Base-by-base conservation (phyloP, 2,888 invertebrate species). In the Chrysopilus asiliformis region DNA sequence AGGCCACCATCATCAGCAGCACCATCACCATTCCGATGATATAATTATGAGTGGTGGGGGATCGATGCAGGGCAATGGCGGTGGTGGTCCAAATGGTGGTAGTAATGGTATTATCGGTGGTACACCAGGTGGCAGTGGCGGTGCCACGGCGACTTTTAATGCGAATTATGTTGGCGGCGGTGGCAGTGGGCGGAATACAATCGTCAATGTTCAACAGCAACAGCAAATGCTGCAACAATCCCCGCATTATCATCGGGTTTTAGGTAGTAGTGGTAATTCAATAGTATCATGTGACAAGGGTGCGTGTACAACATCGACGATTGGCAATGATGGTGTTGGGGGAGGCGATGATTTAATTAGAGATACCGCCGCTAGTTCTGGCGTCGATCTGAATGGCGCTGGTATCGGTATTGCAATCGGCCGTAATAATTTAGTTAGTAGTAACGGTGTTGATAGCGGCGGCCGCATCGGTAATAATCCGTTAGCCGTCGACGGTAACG, bases 1-100 rank as follows among this genome's bases (percentile, higher is more conserved):
- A n/a, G 32, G 29, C 13, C 26, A 27, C 47, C 51, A 53, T 18
- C 53, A 55, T 34, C 52, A 53, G 39, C 56, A 56, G 42, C 55
- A 55, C 44, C 58, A 57, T 42, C 56, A 57, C 47, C 52, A 56
- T 34, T 58, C 58, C 3, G 58, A 57, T 44, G 58, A 59, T 25
- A 58, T 59, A 41, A 56, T 58, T 29, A 48, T 50, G 17, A 56
- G 56, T 38, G 51, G 47, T 34, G 52, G 46, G 35, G 49, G 35
- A 26, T 39, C 34, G 39, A 39, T 33, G 38, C 37, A 34, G 30
- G 43, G 44, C 41, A 43, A 32, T 28, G 17, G 17, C 19, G 16
- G 15, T 2, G 14, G 15, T 19, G 20, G 32, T 24, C 14, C 17
- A 19, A n/a, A 16, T 14, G 10, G 28, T 12, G 31, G 24, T 12